Base-by-base conservation (phyloP, 2,888 invertebrate species). In the Pycnomerus fuliginosus region DNA sequence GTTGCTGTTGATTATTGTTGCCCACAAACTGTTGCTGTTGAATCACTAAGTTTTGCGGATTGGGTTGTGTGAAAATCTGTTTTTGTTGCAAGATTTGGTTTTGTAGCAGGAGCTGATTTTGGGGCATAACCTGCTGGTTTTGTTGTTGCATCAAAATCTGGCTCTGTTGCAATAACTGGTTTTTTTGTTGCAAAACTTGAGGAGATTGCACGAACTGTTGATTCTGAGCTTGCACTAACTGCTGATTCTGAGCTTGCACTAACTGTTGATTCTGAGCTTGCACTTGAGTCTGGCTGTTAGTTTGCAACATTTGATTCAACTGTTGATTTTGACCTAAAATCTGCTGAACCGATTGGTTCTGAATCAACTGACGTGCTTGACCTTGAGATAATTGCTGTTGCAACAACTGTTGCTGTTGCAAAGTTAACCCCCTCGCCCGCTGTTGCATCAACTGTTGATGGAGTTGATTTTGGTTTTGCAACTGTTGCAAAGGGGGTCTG, bases 271-370 rank as follows among this genome's bases (percentile, higher is more conserved):
- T 20, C 8, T 20, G 20, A 20, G 4, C 8, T 20, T 20, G 20
- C 8, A 5, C 5, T 8, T n/a, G n/a, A n/a, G n/a, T n/a, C n/a
- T n/a, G n/a, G n/a, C n/a, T n/a, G n/a, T n/a, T n/a, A n/a, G n/a
- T n/a, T n/a, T n/a, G n/a, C n/a, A n/a, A n/a, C n/a, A n/a, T n/a
- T 75, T 75, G 39, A 75, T 75, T 39, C 16, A 65, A 45, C 51
- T 68, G 64, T 51, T 71, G 69, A 33, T 61, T 55, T 20, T 50
- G 55, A 22, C n/a, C n/a, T n/a, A n/a, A n/a, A n/a, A n/a, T n/a
- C n/a, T n/a, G n/a, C n/a, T n/a, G 20, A 4, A 20, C 5, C 20
- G 58, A 54, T 33, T 61, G 61, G 51, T 52, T 60, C 50, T 61
- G 71, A 16, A 58, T 38, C 20, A 57, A 43, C 38, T 62, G 67